Base-by-base conservation (phyloP, 2,113 vertebrate genomes). In the Chlamydotis undulata region DNA sequence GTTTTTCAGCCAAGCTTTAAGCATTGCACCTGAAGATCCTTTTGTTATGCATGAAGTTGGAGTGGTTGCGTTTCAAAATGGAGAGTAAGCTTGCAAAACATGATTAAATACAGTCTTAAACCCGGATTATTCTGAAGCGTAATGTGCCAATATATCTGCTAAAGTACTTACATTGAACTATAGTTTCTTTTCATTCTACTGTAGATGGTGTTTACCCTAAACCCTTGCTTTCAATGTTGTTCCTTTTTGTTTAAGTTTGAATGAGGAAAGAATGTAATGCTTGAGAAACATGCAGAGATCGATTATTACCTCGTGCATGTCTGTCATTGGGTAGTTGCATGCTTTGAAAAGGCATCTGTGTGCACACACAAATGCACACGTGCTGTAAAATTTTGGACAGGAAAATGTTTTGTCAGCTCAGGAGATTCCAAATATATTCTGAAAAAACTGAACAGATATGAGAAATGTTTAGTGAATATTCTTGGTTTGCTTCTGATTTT, bases 31-130 rank as follows among this genome's bases (percentile, higher is more conserved):
- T 10, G 99, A 99, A 96, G 99, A 99, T 91, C 99, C 99, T 8
- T 99, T 99, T 82, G 99, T 99, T 88, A 99, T 99, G 96, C 99
- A 99, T 23, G 99, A 99, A 97, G 99, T 99, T 89, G 99, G 99
- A 5, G 99, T 99, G 87, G 99, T 99, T 52, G 99, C 99, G 31
- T 99, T 99, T 98, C 99, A 99, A 89, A 99, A 99, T 60, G 99
- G 99, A 98, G 99, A 99, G 99, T 99, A 98, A 99, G 99, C 98
- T 88, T 86, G 5, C 11, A 55, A 52, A 83, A 77, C 19, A 29
- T 18, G 13, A 67, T 80, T 26, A 52, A 70, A 57, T 76, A 26
- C 2, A 18, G 7, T 50, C 19, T 77, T 87, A 74, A 71, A 19
- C 1, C 2, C 31, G 18, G 23, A 33, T 88, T 86, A n/a, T 76